Evolutionary conservation across 1,140 invertebrate genomes (phyloP).

Genomic region (Trypoxylus dichotomus): DNA sequence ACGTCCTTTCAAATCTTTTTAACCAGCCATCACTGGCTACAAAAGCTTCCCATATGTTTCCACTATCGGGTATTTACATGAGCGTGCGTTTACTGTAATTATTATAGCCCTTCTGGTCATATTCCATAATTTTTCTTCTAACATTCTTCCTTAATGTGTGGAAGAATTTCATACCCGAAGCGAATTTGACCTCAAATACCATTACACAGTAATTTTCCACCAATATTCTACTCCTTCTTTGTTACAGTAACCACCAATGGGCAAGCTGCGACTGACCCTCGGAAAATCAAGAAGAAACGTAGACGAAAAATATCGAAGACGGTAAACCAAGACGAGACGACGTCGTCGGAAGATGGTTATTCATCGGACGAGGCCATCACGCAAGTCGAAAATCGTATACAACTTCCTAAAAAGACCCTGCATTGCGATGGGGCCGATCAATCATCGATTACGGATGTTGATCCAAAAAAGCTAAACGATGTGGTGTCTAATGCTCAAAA

Average conservation of each 20-base stretch:
- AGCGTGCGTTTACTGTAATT: too few species aligned
- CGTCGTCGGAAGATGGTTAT: conserved; percentile 40
- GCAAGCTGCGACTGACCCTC: conserved; percentile 27
- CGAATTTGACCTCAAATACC: too few species aligned
- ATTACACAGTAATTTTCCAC: too few species aligned
- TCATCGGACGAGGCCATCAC: conserved; percentile 35
- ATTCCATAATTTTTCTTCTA: too few species aligned
- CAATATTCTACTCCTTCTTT: neutral
- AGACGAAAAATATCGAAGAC: conserved; percentile 46
- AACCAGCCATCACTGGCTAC: too few species aligned
- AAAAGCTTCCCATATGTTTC: too few species aligned
- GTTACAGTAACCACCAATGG: neutral
- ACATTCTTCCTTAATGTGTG: too few species aligned
- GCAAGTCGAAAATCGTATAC: conserved; percentile 10
- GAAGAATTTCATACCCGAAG: too few species aligned
- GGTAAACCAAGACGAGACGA: conserved; percentile 31
- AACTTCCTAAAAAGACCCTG: neutral
- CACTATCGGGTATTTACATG: too few species aligned
- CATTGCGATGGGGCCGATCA: neutral
- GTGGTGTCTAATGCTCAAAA: neutral
- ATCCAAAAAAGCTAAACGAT: neutral
- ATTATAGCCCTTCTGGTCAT: too few species aligned
- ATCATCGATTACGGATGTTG: neutral
- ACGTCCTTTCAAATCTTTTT: too few species aligned
- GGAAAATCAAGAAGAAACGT: conserved; percentile 45